These are phyloP conservation scores for Oreochromis spilurus DNA, from an alignment of 2,113 vertebrate species.

Conservation along the genomic window DNA sequence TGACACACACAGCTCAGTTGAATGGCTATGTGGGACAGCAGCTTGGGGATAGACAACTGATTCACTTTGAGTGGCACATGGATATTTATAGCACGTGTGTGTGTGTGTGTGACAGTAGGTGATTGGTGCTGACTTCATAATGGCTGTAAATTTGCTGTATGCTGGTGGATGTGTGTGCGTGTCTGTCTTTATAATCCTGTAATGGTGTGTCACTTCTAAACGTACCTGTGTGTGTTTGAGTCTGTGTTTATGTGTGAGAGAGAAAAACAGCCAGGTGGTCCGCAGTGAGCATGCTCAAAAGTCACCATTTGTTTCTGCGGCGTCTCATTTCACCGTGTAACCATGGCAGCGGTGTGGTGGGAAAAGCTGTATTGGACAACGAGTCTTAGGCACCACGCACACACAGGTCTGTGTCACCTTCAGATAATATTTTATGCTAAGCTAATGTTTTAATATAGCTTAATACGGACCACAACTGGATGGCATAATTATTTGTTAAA, in stretches of 20 bases:
- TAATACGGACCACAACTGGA: neutral
- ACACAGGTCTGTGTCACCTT: neutral
- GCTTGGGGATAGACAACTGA: conserved; percentile 63
- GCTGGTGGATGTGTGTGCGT: neutral
- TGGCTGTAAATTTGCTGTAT: neutral
- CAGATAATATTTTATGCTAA: neutral
- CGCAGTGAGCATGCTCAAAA: conserved; percentile 13
- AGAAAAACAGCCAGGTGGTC: conserved; percentile 10
- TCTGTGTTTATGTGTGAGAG: neutral
- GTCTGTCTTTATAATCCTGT: neutral
- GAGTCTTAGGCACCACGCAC: neutral
- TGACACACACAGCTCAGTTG: conserved; percentile 41
- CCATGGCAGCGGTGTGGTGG: conserved; percentile 41
- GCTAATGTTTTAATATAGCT: neutral
- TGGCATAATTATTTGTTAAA: neutral
- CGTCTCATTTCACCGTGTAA: conserved; percentile 17
- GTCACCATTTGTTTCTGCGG: neutral
- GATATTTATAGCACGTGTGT: conserved; percentile 46
- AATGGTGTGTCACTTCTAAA: neutral
- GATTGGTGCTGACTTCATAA: conserved; percentile 6
- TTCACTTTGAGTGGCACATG: conserved; percentile 58
- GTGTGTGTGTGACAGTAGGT: conserved; percentile 19
- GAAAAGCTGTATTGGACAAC: conserved; percentile 22
- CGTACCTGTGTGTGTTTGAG: neutral
- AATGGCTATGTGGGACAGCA: conserved; percentile 61